phyloP scores from a whole-genome alignment of 2,113 vertebrate species.

The Todiramphus chloris region DNA sequence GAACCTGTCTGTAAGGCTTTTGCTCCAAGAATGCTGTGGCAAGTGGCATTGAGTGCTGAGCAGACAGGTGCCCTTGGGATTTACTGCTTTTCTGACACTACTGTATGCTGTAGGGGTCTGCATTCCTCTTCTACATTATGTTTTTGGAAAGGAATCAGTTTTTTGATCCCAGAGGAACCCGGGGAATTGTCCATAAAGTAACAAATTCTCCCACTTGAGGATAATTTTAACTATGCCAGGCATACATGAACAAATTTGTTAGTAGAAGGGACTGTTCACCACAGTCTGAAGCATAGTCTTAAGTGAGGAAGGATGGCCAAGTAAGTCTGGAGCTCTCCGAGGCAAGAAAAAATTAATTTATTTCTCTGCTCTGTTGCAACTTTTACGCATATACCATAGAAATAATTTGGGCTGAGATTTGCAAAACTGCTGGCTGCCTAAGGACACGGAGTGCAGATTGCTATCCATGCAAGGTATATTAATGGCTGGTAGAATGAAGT shows the following conservation, averaged over 20 bases:
- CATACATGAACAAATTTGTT: not conserved
- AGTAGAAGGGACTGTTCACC: not conserved
- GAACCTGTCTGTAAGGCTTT: not conserved
- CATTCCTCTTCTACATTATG: accelerated
- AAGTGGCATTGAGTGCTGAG: not conserved
- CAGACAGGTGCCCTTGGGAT: not conserved
- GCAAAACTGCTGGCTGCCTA: not conserved
- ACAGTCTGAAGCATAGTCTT: not conserved
- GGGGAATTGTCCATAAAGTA: not conserved
- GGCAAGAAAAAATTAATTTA: not conserved
- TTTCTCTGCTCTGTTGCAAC: not conserved
- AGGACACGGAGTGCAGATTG: not conserved
- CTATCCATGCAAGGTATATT: no score
- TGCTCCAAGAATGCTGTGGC: not conserved
- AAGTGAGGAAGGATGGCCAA: not conserved
- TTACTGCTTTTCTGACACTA: not conserved
- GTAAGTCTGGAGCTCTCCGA: not conserved
- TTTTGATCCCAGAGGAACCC: not conserved
- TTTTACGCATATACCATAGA: not conserved
- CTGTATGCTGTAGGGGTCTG: not conserved
- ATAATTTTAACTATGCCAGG: not conserved
- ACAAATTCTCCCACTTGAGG: not conserved
- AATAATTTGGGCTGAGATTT: not conserved
- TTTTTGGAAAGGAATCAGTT: not conserved
- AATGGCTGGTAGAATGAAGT: not conserved